A percentile compares a stretch with the other conserved stretches of the same genome.
Conservation (phyloP, 2,888 invertebrate species). For the Perithous albicinctus region DNA sequence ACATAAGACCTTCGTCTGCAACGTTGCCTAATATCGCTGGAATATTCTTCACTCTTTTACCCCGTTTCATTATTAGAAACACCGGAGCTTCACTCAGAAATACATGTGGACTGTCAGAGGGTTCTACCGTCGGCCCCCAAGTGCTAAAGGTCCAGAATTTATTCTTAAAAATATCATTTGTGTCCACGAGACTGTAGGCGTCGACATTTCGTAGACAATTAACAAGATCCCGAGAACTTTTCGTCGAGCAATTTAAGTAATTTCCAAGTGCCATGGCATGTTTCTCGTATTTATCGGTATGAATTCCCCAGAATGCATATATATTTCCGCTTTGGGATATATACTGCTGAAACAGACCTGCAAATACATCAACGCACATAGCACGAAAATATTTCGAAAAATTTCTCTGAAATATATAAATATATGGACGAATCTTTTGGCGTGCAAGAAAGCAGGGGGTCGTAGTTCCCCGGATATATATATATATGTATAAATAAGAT, state of each 20-base stretch:
- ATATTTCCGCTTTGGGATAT: constrained; percentile 68
- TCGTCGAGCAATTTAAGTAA: constrained; percentile 52
- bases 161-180: constrained; percentile 11
- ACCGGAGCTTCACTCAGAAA: too few species aligned
- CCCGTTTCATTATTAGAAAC: too few species aligned
- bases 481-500: too few species aligned
- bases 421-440: too few species aligned
- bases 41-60: too few species aligned
- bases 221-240: constrained; percentile 51
- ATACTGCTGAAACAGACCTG: constrained; percentile 67
- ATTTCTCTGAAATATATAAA: too few species aligned
- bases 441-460: too few species aligned
- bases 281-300: constrained; percentile 44
- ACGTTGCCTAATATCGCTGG: constrained; percentile 66
- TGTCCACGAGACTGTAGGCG: constrained; percentile 6
- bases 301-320: too few species aligned
- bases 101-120: too few species aligned
- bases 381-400: too few species aligned
- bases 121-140: constrained; percentile 67
- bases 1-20: constrained; percentile 66
- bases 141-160: not conserved
- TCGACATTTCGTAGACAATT: constrained; percentile 61
- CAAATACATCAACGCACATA: not conserved
- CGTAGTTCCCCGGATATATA: not conserved
- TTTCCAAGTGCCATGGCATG: constrained; percentile 49